Evolutionary conservation across 1,140 invertebrate species (phyloP), one percentile per base, ranked within the genome.

Genomic region (Anastrepha ludens): DNA sequence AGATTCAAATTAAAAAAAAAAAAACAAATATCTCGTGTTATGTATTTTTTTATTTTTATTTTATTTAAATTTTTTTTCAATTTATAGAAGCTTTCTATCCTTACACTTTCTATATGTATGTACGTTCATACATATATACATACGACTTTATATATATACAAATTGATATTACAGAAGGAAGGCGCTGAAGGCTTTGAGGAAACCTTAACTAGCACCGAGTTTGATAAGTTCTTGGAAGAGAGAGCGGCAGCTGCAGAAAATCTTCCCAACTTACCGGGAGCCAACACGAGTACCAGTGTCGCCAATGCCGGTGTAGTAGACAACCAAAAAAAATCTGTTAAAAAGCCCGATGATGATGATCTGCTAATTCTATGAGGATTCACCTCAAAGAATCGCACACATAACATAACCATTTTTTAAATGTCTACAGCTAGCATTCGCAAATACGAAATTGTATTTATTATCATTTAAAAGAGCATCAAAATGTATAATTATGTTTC

Each of bases 141-240:
- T 44, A 44, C 60, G n/a, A 17, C 60, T 15, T 1, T n/a, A 17
- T 50, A n/a, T 78, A 20, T 20, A 20, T 20, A 47, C n/a, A n/a
- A 17, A 58, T 13, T 55, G 2, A 58, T 20, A 55, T 67, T 74
- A 59, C 89, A 93, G 92, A 93, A 93, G 88, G 91, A 91, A 47
- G 74, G 74, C 47, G 89, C 91, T 62, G 90, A 93, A 86, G 91
- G 92, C n/a, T 91, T 93, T 20, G 95, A 96, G 91, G 96, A 97
- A 90, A 96, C 96, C 9, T 94, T 97, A 44, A 97, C 97, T 17
- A 97, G 97, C 89, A 97, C 97, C 89, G 98, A 99, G 93, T 99
- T 99, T 94, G 98, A 99, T 91, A 95, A 96, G 91, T 99, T 99
- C 94, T 94, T 99, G 50, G 97, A 97, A 1, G 97, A 98, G 92